Percentiles rank a stretch among this genome's conserved stretches.
Evolutionary conservation across 2,797 vertebrate genomes (phyloP).

Genomic region (Ctenopoma multispine): DNA sequence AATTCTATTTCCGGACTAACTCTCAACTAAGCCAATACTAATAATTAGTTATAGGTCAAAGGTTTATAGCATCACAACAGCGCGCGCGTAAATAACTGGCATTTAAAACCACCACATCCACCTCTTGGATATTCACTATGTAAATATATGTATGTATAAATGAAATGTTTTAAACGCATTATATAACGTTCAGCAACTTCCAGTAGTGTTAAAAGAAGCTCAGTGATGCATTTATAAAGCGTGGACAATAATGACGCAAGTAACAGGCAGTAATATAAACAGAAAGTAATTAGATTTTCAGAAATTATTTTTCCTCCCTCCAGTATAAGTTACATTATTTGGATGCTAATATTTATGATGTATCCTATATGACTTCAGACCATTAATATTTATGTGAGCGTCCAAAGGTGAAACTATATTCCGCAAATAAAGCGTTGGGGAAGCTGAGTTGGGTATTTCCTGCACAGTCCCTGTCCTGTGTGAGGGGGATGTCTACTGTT

Average conservation of each 20-base stretch:
- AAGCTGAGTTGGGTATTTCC: slow-evolving; percentile 44
- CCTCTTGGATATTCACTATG: slow-evolving; percentile 10
- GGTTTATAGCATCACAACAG: slow-evolving; percentile 33
- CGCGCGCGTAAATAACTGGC: slow-evolving; percentile 29
- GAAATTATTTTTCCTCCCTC: not conserved
- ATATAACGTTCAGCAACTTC: slow-evolving; percentile 9
- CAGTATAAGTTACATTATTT: slow-evolving; percentile 18
- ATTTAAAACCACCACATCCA: slow-evolving; percentile 26
- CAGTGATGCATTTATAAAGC: slow-evolving; percentile 11
- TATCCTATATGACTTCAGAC: slow-evolving; percentile 19
- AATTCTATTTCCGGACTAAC: slow-evolving; percentile 61
- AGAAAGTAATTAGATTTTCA: slow-evolving; percentile 4
- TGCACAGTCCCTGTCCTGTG: slow-evolving; percentile 28
- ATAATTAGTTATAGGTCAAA: slow-evolving; percentile 58
- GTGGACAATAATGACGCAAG: slow-evolving; percentile 11
- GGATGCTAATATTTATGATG: slow-evolving; percentile 16
- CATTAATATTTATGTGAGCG: slow-evolving; percentile 56
- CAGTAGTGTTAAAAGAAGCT: slow-evolving; percentile 11
- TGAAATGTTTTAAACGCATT: slow-evolving; percentile 6
- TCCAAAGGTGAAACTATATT: slow-evolving; percentile 42
- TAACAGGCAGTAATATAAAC: not conserved
- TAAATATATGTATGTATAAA: not conserved
- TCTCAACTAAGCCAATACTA: slow-evolving; percentile 60
- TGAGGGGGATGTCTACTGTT: slow-evolving; percentile 8
- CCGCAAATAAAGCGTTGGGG: slow-evolving; percentile 38